A percentile compares a stretch with the other conserved stretches of the same genome.
Conservation (phyloP, 2,888 invertebrate genomes). For the Drosophila percnosoma region DNA sequence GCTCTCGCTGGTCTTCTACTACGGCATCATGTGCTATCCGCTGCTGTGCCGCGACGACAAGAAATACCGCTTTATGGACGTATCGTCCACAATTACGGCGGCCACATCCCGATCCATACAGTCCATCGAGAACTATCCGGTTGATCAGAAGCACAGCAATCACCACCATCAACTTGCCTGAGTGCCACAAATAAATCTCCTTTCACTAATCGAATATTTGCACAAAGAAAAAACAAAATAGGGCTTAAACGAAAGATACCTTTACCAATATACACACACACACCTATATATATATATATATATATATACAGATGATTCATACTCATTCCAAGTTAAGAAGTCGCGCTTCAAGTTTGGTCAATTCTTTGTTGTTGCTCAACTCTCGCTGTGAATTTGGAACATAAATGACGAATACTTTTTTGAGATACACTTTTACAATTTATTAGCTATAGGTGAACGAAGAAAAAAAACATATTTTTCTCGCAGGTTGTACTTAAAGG, state of each 20-base stretch:
- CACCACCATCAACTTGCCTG: slow-evolving; percentile 74
- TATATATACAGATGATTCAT: neutral
- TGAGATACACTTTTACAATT: slow-evolving; percentile 13
- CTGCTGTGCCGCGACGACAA: slow-evolving; percentile 86
- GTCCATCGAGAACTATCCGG: slow-evolving; percentile 84
- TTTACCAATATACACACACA: neutral
- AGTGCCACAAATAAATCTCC: slow-evolving; percentile 13
- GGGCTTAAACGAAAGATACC: neutral
- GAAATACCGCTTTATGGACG: slow-evolving; percentile 84
- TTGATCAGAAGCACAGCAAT: slow-evolving; percentile 76
- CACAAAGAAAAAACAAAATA: slow-evolving; percentile 8
- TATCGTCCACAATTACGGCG: slow-evolving; percentile 83
- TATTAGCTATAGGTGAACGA: slow-evolving; percentile 7
- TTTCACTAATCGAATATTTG: slow-evolving; percentile 14
- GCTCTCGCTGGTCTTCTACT: slow-evolving; percentile 86
- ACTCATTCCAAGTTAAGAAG: slow-evolving; percentile 9
- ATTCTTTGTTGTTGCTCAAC: slow-evolving; percentile 9
- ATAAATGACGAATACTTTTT: slow-evolving; percentile 22
- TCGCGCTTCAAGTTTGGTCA: slow-evolving; percentile 4
- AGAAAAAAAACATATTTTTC: slow-evolving; percentile 9
- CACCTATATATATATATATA: neutral
- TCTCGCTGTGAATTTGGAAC: slow-evolving; percentile 12
- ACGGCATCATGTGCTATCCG: slow-evolving; percentile 89
- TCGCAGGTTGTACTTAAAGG: slow-evolving; percentile 61
- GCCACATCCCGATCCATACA: slow-evolving; percentile 84